Evolutionary conservation across 2,888 invertebrate species (phyloP), one percentile per base, ranked within the genome.

Genomic region (Drosophila lutescens): DNA sequence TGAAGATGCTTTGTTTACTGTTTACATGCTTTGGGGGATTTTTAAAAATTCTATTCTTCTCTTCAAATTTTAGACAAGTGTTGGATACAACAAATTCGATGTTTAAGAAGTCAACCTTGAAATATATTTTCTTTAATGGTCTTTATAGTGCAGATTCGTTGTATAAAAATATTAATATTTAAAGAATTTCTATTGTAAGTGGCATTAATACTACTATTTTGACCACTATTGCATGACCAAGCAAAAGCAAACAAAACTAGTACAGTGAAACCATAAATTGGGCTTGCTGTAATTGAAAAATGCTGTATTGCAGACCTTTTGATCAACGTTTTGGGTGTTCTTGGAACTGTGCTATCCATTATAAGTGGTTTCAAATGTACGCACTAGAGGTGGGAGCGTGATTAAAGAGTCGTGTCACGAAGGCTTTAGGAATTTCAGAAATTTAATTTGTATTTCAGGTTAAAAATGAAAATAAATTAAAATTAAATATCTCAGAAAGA

Each of bases 291-390:
- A 49, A 49, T 17, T 49, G 32, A 49, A 49, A 49, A 26, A 34
- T 34, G 32, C 49, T 23, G 50, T 36, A 20, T 20, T 51, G 34
- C 44, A 46, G 23, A 53, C 36, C 36, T 53, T 53, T 53, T 53
- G 53, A 53, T 53, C 53, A 53, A 34, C 23, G 23, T n/a, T 55
- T 55, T 32, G 43, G 56, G 59, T 34, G 53, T 59, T 59, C 59
- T 43, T 53, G 59, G 59, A 59, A 59, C 43, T 43, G 41, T 51
- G 12, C 34, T 53, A 43, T 53, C 59, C 59, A 34, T 36, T 53
- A 59, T 59, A 59, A 59, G 59, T 51, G 59, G 59, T 32, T 47
- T 47, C 17, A 32, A 47, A 17, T 47, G 32, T 43, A 49, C 49
- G 17, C 20, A 6, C 13, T 9, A 49, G 49, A 17, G 34, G 8